phyloP scores from a whole-genome alignment of 2,888 invertebrate genomes.

The Parapristionchus giblindavisi region DNA sequence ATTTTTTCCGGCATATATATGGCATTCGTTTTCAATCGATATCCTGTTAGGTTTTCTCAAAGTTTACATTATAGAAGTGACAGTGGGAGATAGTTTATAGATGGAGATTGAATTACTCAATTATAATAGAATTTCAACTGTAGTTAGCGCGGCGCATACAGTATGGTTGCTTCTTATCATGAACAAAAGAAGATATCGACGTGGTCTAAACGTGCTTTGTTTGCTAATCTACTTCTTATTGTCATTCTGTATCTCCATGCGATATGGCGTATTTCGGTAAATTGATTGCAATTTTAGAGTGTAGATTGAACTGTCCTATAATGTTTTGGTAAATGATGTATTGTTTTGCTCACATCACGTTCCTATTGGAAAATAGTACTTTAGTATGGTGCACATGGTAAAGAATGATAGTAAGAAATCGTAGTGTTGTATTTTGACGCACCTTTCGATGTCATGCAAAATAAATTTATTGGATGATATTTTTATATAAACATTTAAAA shows the following conservation, averaged over 20 bases:
- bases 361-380: too few species aligned
- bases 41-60: neutral
- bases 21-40: neutral
- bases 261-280: conserved; percentile 19
- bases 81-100: conserved; percentile 19
- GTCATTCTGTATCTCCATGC: neutral
- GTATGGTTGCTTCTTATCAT: too few species aligned
- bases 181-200: neutral
- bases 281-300: too few species aligned
- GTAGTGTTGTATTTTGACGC: too few species aligned
- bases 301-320: too few species aligned
- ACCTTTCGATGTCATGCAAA: neutral
- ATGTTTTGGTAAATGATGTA: too few species aligned
- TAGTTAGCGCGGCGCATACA: neutral
- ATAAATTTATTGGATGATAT: neutral
- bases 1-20: too few species aligned
- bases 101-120: neutral
- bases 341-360: too few species aligned
- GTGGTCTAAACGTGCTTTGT: neutral
- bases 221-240: neutral
- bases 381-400: too few species aligned
- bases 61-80: conserved; percentile 1
- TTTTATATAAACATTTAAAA: neutral
- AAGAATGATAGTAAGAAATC: too few species aligned
- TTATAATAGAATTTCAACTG: neutral